Evolutionary conservation across 1,140 invertebrate species (phyloP), one percentile per base, ranked within the genome.

Genomic region (Monochamus saltuarius): DNA sequence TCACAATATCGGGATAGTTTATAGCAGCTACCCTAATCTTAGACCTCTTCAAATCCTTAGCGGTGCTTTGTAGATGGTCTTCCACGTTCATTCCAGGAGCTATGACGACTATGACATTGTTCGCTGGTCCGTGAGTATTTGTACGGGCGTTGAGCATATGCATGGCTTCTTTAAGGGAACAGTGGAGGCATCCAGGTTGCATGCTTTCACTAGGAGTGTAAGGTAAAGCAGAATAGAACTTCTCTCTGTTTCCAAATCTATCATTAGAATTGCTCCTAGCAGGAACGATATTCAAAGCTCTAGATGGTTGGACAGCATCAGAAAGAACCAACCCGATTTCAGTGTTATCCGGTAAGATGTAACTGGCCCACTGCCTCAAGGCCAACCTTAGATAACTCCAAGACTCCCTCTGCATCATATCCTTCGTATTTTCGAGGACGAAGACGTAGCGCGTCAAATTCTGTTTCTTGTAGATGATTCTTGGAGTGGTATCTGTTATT

Each of bases 311-410:
- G 19, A 68, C 76, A 42, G 77, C 78, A 56, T 77, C 79, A 14
- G 72, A 76, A 54, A 79, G 70, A 22, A 80, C 75, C 54, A 79
- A 67, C 47, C 79, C 80, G 0, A 82, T 71, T 73, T 83, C 81
- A 1, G 78, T 78, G 61, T 78, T 78, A 14, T 73, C 68, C 0
- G 79, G 78, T 4, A 84, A 64, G 67, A 83, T 80, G 49, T 81
- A 78, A 17, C 81, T 74, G 13, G 81, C 79, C 75, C 83, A 81
- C 65, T 84, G 83, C 37, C 83, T 74, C 56, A 84, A 77, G 3
- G 83, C 83, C 35, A 77, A 75, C 45, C 83, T 72, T 39, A 85
- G 70, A 69, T 82, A 85, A 59, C 75, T 80, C 83, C 83, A 85
- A 29, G 82, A 81, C 70, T 85, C 83, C 70, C 82, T 75, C 11